A percentile compares a stretch with the other conserved stretches of the same genome.
phyloP scores from a whole-genome alignment of 2,888 invertebrate species.

The Hydrotaea diabolus region DNA sequence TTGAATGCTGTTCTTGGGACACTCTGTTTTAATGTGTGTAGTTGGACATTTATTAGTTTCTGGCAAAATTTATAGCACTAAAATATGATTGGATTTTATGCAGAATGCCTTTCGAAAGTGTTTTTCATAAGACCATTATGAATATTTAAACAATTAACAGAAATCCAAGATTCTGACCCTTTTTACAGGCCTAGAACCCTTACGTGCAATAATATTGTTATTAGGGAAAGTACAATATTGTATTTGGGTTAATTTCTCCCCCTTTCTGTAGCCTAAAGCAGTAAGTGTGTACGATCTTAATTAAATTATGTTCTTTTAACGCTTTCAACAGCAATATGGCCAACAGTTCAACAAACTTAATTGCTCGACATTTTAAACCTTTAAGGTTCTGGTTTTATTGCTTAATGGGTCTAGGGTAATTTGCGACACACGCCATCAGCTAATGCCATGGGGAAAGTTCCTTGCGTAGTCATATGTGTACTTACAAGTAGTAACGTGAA shows the following conservation, averaged over 20 bases:
- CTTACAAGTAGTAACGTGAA: too few species aligned
- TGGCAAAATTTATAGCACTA: constrained; percentile 54
- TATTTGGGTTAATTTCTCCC: neutral
- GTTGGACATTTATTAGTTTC: constrained; percentile 64
- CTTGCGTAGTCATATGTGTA: too few species aligned
- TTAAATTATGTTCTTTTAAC: constrained; percentile 2
- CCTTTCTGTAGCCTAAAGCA: neutral
- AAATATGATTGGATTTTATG: constrained; percentile 57
- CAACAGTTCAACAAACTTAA: constrained; percentile 1
- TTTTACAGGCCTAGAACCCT: constrained; percentile 2
- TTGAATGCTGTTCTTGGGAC: neutral
- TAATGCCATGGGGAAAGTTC: too few species aligned
- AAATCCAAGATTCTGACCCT: constrained; percentile 41
- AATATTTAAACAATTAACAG: constrained; percentile 64
- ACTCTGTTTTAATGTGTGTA: neutral
- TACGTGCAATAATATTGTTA: neutral
- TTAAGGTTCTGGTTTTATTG: too few species aligned
- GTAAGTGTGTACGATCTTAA: neutral
- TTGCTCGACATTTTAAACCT: neutral
- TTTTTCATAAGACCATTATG: constrained; percentile 27
- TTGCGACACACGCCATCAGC: too few species aligned
- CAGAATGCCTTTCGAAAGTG: neutral
- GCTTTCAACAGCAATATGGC: neutral
- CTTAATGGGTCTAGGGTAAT: too few species aligned
- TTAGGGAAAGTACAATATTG: neutral